phyloP scores from a whole-genome alignment of 2,797 vertebrate species.

The Myripristis murdjan region DNA sequence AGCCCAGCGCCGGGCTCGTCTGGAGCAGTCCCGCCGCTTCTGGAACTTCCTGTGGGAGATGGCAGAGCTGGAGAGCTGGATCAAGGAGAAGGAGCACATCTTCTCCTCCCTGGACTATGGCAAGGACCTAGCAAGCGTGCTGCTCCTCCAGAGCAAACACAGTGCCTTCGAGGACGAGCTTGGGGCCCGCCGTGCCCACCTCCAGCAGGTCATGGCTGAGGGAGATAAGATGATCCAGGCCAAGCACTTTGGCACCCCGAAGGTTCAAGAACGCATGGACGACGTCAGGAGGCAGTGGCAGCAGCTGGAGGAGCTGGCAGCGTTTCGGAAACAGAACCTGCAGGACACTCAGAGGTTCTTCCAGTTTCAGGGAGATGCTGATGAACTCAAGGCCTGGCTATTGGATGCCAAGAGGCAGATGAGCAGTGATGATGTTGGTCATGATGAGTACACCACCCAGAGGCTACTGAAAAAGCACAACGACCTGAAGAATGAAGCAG shows the following conservation, averaged over 20 bases:
- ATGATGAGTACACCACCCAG: constrained; percentile 94
- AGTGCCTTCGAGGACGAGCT: constrained; percentile 95
- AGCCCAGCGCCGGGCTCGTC: constrained; percentile 86
- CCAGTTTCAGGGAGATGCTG: constrained; percentile 95
- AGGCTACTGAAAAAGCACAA: constrained; percentile 89
- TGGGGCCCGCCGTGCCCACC: constrained; percentile 84
- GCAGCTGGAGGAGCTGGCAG: constrained; percentile 93
- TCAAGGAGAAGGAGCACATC: constrained; percentile 96
- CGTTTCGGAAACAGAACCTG: constrained; percentile 92
- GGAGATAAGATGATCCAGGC: constrained; percentile 87
- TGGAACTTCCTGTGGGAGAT: constrained; percentile 97
- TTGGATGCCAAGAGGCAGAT: constrained; percentile 90
- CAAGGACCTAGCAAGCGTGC: constrained; percentile 94
- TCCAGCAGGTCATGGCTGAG: constrained; percentile 86
- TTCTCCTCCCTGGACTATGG: constrained; percentile 95
- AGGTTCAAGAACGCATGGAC: constrained; percentile 85
- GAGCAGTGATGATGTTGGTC: constrained; percentile 89
- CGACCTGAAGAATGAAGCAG: constrained; percentile 89
- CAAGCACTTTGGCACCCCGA: constrained; percentile 87
- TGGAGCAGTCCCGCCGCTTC: constrained; percentile 93
- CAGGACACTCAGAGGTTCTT: constrained; percentile 92
- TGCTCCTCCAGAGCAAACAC: constrained; percentile 94
- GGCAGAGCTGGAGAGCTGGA: constrained; percentile 95
- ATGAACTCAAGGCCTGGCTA: constrained; percentile 92
- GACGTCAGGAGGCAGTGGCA: constrained; percentile 90